A percentile compares a stretch with the other conserved stretches of the same genome.
These are phyloP conservation scores for Pangasius krempfi DNA, from an alignment of 2,797 vertebrate genomes.

Conservation along the genomic window DNA sequence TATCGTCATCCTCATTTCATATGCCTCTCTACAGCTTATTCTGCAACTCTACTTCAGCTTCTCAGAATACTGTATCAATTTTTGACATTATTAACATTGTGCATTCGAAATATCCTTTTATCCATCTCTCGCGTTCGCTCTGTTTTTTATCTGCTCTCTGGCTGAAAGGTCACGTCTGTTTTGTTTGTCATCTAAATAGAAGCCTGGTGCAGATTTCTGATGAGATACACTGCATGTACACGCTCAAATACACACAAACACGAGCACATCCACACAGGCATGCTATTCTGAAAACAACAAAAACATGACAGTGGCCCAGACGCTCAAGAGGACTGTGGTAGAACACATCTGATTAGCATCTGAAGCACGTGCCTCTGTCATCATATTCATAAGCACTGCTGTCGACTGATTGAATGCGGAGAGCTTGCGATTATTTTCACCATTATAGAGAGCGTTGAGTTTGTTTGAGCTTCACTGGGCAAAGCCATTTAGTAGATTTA, in stretches of 20 bases:
- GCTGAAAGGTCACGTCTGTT: conserved; percentile 79
- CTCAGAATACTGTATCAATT: conserved; percentile 33
- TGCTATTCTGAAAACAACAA: conserved; percentile 42
- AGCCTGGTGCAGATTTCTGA: conserved; percentile 69
- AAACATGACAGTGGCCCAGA: conserved; percentile 40
- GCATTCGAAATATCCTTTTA: conserved; percentile 18
- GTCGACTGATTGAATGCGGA: conserved; percentile 35
- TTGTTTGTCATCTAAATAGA: conserved; percentile 82
- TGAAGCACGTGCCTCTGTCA: conserved; percentile 21
- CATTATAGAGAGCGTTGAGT: conserved; percentile 23
- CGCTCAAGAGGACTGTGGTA: conserved; percentile 41
- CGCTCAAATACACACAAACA: conserved; percentile 36
- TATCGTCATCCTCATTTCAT: conserved; percentile 43
- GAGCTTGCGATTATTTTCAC: conserved; percentile 23
- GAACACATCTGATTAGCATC: conserved; percentile 45
- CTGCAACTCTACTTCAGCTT: conserved; percentile 26
- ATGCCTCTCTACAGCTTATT: conserved; percentile 54
- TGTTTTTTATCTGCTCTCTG: conserved; percentile 65
- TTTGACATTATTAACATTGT: conserved; percentile 40
- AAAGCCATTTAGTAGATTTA: conserved; percentile 30
- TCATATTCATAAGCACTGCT: conserved; percentile 38
- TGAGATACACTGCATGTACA: conserved; percentile 64
- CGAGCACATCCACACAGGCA: conserved; percentile 41
- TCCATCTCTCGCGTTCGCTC: conserved; percentile 38
- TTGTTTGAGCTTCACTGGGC: conserved; percentile 14